A percentile compares a stretch with the other conserved stretches of the same genome.
phyloP scores from a whole-genome alignment of 2,888 invertebrate species.

The Caenorhabditis angaria region DNA sequence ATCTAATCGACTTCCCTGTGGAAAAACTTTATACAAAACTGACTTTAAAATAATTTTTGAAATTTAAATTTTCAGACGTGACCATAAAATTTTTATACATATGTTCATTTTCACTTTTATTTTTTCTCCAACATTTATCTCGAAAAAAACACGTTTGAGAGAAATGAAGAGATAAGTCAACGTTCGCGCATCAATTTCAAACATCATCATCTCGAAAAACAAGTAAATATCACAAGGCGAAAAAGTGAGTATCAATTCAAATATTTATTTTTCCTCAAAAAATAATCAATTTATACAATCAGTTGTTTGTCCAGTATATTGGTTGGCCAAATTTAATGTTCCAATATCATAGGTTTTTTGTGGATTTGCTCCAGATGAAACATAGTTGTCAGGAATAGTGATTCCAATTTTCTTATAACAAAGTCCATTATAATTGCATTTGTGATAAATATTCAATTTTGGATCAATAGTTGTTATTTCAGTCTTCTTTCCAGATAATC shows the following conservation, averaged over 20 bases:
- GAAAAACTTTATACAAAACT: too few relatives aligned
- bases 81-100: too few relatives aligned
- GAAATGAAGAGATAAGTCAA: too few relatives aligned
- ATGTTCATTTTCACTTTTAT: too few relatives aligned
- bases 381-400: conserved; percentile 56
- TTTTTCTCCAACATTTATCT: too few relatives aligned
- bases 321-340: conserved; percentile 56
- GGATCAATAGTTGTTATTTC: conserved; percentile 55
- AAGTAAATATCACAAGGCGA: too few relatives aligned
- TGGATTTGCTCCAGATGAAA: conserved; percentile 48
- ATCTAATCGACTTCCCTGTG: too few relatives aligned
- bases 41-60: too few relatives aligned
- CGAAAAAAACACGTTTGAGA: too few relatives aligned
- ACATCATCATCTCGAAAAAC: neutral
- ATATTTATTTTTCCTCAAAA: neutral
- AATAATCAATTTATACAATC: conserved; percentile 55
- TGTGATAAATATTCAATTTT: conserved; percentile 58
- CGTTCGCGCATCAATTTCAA: too few relatives aligned
- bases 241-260: neutral
- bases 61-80: too few relatives aligned
- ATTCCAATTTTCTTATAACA: conserved; percentile 61
- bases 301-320: conserved; percentile 56
- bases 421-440: conserved; percentile 56
- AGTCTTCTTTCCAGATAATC: conserved; percentile 48
- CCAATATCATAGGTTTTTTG: conserved; percentile 53